Conservation (phyloP, 1,140 invertebrate species). For the Bombus ignitus region DNA sequence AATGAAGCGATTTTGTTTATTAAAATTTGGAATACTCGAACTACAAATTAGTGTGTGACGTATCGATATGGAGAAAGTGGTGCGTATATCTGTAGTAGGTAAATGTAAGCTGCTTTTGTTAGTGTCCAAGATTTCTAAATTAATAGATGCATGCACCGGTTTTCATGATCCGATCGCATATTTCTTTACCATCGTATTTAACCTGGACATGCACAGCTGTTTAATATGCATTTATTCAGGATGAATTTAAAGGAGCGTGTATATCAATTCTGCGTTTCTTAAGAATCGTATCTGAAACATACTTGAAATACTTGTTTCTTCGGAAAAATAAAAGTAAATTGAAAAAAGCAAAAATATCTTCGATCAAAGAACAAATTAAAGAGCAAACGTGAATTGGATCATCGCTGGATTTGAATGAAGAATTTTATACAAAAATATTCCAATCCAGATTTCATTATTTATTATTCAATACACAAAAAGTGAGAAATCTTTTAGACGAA, state of each 20-base stretch:
- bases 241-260: background rate
- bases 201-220: background rate
- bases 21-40: no score
- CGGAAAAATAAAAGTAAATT: no score
- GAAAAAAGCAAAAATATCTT: background rate
- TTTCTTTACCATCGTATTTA: background rate
- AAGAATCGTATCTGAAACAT: background rate
- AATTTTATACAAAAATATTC: no score
- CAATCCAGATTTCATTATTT: background rate
- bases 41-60: no score
- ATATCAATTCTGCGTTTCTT: background rate
- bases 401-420: no score
- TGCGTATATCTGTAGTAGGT: rapidly evolving
- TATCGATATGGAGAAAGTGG: background rate
- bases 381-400: no score
- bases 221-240: background rate
- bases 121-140: background rate
- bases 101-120: background rate
- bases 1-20: no score
- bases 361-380: background rate
- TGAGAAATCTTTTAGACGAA: background rate
- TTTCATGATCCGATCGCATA: background rate
- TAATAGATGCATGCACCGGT: background rate
- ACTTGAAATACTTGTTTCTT: no score
- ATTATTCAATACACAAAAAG: background rate